Base-by-base conservation (phyloP, 2,797 vertebrate genomes). In the Eulemur rubriventer region DNA sequence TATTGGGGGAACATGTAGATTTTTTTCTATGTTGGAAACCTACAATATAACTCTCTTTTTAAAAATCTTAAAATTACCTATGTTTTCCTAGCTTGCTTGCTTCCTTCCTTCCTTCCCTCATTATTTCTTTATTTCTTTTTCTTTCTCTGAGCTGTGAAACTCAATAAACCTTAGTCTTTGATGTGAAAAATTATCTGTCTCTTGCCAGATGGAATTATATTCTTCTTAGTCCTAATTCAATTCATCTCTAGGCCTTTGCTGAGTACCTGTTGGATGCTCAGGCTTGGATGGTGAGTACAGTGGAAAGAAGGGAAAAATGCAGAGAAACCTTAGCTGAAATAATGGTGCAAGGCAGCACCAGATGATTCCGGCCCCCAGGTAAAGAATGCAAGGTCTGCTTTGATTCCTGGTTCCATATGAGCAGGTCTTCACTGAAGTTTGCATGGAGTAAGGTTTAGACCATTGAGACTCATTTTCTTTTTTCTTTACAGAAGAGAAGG, bases 11-110 rank as follows among this genome's bases (percentile, higher is more conserved):
- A 69, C 78, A 73, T 24, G 26, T 61, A n/a, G 57, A 1, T 63
- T 84, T 91, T 91, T 92, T 86, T 86, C 69, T 70, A 4, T 81
- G 4, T 95, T 89, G 13, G 17, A 78, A 96, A 61, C 3, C 41
- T 78, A 65, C 43, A 50, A 43, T 50, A 38, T 38, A 81, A 43
- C 0, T 17, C 4, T 35, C 13, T 89, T 35, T 48, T 41, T 22
- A 83, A 89, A 83, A 46, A 59, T 26, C 8, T 12, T 84, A 59
- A 75, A 50, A 72, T 63, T 80, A n/a, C 16, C 75, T 73, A 4
- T 48, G 48, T 85, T 83, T 96, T 81, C 6, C 22, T 92, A 38
- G 33, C 14, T 73, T 73, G 4, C 41, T 10, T 70, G 59, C 14
- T 38, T 22, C 1, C 38, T 75, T 14, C 26, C 41, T 6, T 24